Conservation (phyloP, 2,113 vertebrate genomes). For the Lepus europaeus region DNA sequence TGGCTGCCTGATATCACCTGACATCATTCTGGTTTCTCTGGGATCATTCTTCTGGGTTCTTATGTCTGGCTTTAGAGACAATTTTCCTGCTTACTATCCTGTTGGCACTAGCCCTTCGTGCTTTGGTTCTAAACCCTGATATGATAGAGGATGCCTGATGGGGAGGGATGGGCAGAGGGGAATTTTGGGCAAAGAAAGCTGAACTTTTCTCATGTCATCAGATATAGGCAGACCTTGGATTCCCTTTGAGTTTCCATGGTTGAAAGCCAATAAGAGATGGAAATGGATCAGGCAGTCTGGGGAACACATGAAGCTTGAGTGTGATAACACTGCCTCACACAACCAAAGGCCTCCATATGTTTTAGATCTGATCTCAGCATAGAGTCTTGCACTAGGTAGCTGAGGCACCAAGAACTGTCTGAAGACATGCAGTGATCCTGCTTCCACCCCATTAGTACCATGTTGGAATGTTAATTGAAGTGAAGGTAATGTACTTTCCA, state of each 20-base stretch:
- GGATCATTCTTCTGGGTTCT: constrained; percentile 41
- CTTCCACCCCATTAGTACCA: neutral
- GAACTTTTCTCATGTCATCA: constrained; percentile 49
- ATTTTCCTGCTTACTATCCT: constrained; percentile 34
- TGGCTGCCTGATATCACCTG: neutral
- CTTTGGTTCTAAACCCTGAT: constrained; percentile 75
- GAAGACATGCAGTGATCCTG: neutral
- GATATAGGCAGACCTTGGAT: constrained; percentile 35
- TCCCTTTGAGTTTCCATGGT: neutral
- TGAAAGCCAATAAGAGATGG: constrained; percentile 64
- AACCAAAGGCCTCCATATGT: constrained; percentile 24
- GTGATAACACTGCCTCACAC: neutral
- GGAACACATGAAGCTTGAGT: neutral
- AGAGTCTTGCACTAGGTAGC: neutral
- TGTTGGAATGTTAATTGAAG: constrained; percentile 23
- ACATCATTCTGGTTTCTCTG: constrained; percentile 44
- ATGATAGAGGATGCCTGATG: neutral
- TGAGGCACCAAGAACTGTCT: constrained; percentile 39
- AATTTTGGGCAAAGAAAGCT: neutral
- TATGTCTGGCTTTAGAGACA: constrained; percentile 49
- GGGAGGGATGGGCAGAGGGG: neutral
- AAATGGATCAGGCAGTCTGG: constrained; percentile 27
- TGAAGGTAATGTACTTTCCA: constrained; percentile 21
- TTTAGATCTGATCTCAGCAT: neutral
- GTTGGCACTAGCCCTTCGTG: constrained; percentile 50